Base-by-base conservation (phyloP, 2,888 invertebrate species). In the Merodon equestris region DNA sequence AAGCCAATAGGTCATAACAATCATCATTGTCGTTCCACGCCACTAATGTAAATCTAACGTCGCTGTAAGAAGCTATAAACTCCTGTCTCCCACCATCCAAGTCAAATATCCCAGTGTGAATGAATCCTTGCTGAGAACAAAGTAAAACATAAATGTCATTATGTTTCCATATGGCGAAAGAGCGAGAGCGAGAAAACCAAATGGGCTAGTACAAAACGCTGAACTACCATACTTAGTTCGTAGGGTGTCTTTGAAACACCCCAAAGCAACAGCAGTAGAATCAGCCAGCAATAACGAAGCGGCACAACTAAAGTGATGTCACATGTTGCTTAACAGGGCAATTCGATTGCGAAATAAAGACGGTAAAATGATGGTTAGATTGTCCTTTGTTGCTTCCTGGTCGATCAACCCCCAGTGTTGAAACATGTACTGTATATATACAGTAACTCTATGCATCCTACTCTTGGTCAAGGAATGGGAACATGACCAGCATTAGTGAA, bases 241-340 rank as follows among this genome's bases (percentile, higher is more conserved):
- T 36, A 51, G 12, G 3, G 7, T 27, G 2, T 27, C 2, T 2
- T 27, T 40, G 40, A 3, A 40, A 10, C 9, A 40, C 40, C 9
- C 15, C 44, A 27, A 60, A 13, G 63, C 42, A 57, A 47, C 54
- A 58, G 51, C 13, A 40, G 7, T 36, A 36, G 36, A 36, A n/a
- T n/a, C 50, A 54, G 17, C 50, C 44, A 63, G 36, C 47, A 76
- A 61, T 54, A 77, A 57, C 56, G 38, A 61, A 72, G 56, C 63
- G 68, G 50, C 53, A 54, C 63, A 67, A 54, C 58, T 58, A 58
- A 73, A 79, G 68, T 64, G 68, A 79, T 68, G 72, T 79, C 77
- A 79, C 77, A 79, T 79, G 77, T 73, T 79, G 77, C 77, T 79
- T 68, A 68, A 79, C 73, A 64, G 61, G 66, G 61, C 71, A 61